Evolutionary conservation across 2,888 invertebrate species (phyloP).

Genomic region (Lacanobia oleracea): DNA sequence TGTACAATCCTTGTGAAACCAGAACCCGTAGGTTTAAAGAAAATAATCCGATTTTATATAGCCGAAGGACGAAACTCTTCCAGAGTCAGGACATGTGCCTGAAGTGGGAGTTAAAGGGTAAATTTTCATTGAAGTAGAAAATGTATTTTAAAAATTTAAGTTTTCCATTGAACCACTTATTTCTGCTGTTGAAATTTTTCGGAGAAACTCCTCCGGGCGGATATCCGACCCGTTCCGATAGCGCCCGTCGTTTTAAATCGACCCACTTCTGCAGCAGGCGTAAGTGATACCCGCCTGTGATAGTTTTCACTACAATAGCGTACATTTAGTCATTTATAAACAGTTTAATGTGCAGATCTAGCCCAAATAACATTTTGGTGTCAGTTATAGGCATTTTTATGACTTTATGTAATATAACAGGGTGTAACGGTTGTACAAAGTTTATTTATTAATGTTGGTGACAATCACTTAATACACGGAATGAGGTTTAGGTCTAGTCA

Average conservation of each 20-base stretch:
- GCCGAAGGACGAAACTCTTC: neutral
- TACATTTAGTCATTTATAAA: neutral
- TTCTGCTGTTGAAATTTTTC: constrained; percentile 35
- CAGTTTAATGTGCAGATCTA: neutral
- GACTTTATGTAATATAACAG: no score
- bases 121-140: constrained; percentile 7
- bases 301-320: constrained; percentile 21
- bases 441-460: no score
- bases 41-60: neutral
- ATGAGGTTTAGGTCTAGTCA: no score
- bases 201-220: constrained; percentile 36
- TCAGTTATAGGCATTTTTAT: no score
- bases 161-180: constrained; percentile 33
- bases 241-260: constrained; percentile 50
- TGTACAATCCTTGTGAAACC: neutral
- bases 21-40: neutral
- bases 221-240: constrained; percentile 54
- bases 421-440: no score
- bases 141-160: constrained; percentile 12
- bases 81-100: neutral
- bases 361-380: neutral
- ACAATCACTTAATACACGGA: no score
- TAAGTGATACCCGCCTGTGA: constrained; percentile 36
- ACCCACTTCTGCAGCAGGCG: constrained; percentile 26
- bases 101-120: neutral